A percentile compares a stretch with the other conserved stretches of the same genome.
Conservation (phyloP, 2,797 vertebrate species). For the Hypotaenidia philippensis region DNA sequence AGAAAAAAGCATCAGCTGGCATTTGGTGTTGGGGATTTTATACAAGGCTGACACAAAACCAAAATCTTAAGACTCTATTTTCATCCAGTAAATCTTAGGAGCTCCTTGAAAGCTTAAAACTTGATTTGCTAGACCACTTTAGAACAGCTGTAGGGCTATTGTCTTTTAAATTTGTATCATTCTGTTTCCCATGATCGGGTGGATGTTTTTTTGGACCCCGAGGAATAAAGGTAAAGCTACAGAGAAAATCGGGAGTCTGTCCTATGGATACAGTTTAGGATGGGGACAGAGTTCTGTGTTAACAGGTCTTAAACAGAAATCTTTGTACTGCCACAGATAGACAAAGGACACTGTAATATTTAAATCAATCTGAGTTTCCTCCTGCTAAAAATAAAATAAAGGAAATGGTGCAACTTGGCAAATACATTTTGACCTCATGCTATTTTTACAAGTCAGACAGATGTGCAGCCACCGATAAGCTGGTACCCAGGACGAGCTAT, state of each 20-base stretch:
- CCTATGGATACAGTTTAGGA: background rate
- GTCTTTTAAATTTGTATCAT: background rate
- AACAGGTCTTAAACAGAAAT: conserved; percentile 29
- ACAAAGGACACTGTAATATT: conserved; percentile 52
- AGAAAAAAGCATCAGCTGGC: background rate
- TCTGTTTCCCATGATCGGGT: background rate
- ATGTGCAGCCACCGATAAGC: conserved; percentile 64
- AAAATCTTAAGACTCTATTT: background rate
- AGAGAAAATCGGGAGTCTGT: conserved; percentile 5
- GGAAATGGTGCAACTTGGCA: conserved; percentile 49
- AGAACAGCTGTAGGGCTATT: background rate
- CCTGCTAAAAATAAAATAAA: conserved; percentile 67
- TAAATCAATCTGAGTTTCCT: conserved; percentile 64
- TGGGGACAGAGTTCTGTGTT: background rate
- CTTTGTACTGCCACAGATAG: conserved; percentile 13
- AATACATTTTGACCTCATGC: conserved; percentile 72
- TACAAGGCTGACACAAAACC: background rate
- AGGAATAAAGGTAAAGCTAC: conserved; percentile 16
- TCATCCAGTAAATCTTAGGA: background rate
- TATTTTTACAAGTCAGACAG: conserved; percentile 79
- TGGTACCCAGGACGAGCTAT: conserved; percentile 61
- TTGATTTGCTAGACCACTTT: background rate
- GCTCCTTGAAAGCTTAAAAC: conserved; percentile 5
- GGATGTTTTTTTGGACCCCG: background rate
- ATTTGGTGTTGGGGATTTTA: background rate